Conservation (phyloP, 2,888 invertebrate species). For the Agapostemon virescens region DNA sequence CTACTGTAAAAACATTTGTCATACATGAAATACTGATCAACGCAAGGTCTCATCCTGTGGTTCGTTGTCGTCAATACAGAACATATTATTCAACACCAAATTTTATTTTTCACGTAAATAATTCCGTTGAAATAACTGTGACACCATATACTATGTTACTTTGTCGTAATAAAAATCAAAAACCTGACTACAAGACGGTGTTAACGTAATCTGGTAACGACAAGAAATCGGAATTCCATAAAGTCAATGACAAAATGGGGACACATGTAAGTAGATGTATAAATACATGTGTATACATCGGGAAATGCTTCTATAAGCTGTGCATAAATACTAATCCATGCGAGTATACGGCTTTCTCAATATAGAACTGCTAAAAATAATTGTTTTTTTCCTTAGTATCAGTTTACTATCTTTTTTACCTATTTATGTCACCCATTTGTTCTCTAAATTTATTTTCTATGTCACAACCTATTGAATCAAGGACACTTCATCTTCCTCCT, state of each 20-base stretch:
- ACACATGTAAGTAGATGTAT: background rate
- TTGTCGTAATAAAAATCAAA: no score
- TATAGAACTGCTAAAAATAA: conserved; percentile 54
- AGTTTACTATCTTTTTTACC: conserved; percentile 12
- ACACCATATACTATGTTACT: no score
- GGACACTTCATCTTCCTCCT: background rate
- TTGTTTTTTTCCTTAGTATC: conserved; percentile 42
- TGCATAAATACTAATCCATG: background rate
- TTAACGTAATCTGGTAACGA: no score
- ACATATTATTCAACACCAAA: no score
- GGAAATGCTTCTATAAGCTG: background rate
- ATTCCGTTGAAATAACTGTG: no score
- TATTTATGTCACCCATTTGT: background rate
- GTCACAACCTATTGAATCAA: background rate
- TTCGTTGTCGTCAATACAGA: no score
- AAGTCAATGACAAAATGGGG: background rate
- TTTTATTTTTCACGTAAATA: no score
- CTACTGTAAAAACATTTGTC: no score
- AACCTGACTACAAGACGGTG: no score
- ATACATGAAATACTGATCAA: no score
- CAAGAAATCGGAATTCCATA: no score
- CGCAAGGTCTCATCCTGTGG: no score
- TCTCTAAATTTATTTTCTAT: background rate
- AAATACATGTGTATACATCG: background rate
- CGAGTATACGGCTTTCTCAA: conserved; percentile 28